phyloP scores from a whole-genome alignment of 2,888 invertebrate genomes.

The Nemotelus pantherinus region DNA sequence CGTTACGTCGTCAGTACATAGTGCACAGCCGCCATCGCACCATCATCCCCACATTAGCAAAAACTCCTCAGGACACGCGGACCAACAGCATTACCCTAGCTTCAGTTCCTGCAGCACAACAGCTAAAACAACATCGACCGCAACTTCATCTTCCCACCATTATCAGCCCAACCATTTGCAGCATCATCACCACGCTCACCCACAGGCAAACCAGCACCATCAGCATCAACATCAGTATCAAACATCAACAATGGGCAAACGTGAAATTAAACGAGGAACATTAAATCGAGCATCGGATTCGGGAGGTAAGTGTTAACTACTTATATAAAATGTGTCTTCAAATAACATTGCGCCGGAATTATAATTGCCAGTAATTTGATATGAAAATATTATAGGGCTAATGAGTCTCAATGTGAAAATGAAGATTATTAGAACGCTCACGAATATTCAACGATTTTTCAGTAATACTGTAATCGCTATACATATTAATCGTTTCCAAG shows the following conservation, averaged over 20 bases:
- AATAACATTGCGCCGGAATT: too few relatives aligned
- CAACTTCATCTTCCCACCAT: conserved; percentile 50
- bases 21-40: conserved; percentile 29
- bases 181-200: conserved; percentile 41
- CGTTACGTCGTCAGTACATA: conserved; percentile 55
- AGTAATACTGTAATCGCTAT: too few relatives aligned
- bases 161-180: conserved; percentile 57
- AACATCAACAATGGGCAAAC: conserved; percentile 60
- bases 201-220: conserved; percentile 6
- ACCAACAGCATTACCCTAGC: not conserved
- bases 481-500: too few relatives aligned
- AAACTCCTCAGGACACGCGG: conserved; percentile 32
- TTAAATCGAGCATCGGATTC: conserved; percentile 52
- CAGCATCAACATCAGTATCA: conserved; percentile 24
- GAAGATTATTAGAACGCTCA: too few relatives aligned
- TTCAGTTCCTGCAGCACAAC: not conserved
- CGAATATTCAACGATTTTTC: too few relatives aligned
- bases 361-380: too few relatives aligned
- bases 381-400: too few relatives aligned
- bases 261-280: conserved; percentile 64
- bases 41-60: conserved; percentile 7
- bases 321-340: too few relatives aligned
- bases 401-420: too few relatives aligned
- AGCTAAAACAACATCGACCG: conserved; percentile 6
- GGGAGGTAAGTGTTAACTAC: conserved; percentile 51